phyloP scores from a whole-genome alignment of 1,140 invertebrate species.

The Orchestia grillus region DNA sequence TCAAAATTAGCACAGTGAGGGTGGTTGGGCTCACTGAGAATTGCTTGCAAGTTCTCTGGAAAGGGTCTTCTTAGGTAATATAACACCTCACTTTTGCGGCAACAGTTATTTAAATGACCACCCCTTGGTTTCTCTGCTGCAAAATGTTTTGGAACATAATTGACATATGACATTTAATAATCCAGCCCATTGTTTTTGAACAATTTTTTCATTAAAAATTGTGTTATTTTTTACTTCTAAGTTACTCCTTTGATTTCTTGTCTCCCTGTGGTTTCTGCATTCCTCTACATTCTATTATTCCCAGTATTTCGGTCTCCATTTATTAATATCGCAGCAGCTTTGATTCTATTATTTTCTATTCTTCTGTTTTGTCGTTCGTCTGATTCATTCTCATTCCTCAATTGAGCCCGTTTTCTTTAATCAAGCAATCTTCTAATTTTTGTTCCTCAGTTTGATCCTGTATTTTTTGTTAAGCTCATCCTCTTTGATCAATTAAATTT shows the following conservation, averaged over 20 bases:
- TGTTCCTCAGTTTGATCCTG: slow-evolving; percentile 11
- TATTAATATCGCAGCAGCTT: background rate
- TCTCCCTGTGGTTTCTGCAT: background rate
- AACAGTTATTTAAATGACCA: background rate
- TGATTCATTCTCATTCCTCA: background rate
- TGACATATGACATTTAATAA: background rate
- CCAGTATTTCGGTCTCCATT: background rate
- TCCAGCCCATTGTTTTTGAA: background rate
- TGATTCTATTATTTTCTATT: slow-evolving; percentile 6
- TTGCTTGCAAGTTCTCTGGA: background rate
- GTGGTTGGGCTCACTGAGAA: background rate
- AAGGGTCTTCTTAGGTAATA: background rate
- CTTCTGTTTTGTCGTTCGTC: background rate
- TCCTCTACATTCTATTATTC: background rate
- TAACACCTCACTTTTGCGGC: background rate
- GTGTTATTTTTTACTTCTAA: background rate
- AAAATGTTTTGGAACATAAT: background rate
- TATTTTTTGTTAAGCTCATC: background rate
- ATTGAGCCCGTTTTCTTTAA: too few species aligned
- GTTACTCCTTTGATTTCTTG: background rate
- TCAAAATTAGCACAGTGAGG: background rate
- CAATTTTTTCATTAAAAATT: background rate
- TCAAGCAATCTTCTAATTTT: background rate
- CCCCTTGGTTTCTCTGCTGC: background rate
- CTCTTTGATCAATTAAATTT: background rate